Base-by-base conservation (phyloP, 2,888 invertebrate genomes). In the Dastarcus helophoroides region DNA sequence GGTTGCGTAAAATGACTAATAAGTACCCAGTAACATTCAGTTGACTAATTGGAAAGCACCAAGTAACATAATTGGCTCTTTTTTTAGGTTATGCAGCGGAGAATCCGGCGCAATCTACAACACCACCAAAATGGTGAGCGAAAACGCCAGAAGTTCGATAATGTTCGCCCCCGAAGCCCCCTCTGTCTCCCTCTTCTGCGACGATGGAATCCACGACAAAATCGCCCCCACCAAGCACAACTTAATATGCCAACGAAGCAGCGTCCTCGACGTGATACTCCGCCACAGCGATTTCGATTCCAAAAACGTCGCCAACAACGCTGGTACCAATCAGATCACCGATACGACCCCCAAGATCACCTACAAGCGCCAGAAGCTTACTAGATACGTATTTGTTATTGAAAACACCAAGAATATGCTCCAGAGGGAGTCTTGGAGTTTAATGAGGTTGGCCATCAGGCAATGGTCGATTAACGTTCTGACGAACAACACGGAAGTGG, bases 221-320 rank as follows among this genome's bases (percentile, higher is more conserved):
- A 65, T 68, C 36, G 71, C 74, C 0, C 76, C 76, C 0, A 76
- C 74, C 12, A 74, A 73, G 53, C 78, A 77, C 38, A 78, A 76
- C 51, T 62, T 69, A 16, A 58, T 76, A 12, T 78, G 78, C 49
- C 62, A 68, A 32, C 62, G 72, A 14, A 62, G 65, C 24, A 73
- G 73, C 45, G 68, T 71, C 2, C 60, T 70, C 46, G 71, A 73
- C 36, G 67, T 76, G 11, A 71, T 74, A 32, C 51, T 64, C 14
- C 58, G 60, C 34, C 70, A 71, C 48, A 41, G 51, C 2, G 74
- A 74, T 47, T 73, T 74, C 43, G 44, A 43, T 2, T 35, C 39
- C 6, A 48, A 47, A 13, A 46, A 45, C 16, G 31, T 36, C 2
- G 43, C 43, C n/a, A 47, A 42, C 26, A 42, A 43, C 15, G 38